Percentiles rank a stretch among this genome's conserved stretches.
Evolutionary conservation across 2,113 vertebrate genomes (phyloP).

Genomic region (Mola mola): DNA sequence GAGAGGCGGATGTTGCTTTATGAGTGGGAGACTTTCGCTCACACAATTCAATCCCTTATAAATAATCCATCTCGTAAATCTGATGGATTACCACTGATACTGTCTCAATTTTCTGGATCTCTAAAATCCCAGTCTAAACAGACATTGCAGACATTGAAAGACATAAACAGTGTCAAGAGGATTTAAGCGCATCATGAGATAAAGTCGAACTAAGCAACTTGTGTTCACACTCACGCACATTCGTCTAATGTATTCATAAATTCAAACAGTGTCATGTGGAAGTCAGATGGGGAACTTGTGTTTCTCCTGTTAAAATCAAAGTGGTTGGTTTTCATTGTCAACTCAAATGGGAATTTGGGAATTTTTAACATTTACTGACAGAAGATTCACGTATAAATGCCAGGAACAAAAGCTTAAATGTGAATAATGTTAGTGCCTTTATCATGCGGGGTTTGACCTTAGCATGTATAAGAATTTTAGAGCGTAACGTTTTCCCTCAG

Average conservation of each 20-base stretch:
- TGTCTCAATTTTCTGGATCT: conserved; percentile 34
- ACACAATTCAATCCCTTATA: conserved; percentile 33
- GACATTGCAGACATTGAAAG: background rate
- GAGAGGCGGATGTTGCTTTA: conserved; percentile 15
- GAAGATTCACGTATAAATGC: too few relatives aligned
- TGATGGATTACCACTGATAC: conserved; percentile 43
- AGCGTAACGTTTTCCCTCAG: background rate
- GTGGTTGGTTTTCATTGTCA: too few relatives aligned
- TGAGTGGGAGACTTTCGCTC: conserved; percentile 26
- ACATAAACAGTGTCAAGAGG: conserved; percentile 19
- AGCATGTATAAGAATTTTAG: too few relatives aligned
- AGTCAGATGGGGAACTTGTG: too few relatives aligned
- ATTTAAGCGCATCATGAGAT: conserved; percentile 13
- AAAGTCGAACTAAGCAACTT: background rate
- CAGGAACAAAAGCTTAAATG: too few relatives aligned
- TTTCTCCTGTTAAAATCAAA: background rate
- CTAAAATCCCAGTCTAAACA: conserved; percentile 47
- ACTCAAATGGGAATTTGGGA: too few relatives aligned
- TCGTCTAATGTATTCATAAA: too few relatives aligned
- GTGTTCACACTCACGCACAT: too few relatives aligned
- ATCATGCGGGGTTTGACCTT: too few relatives aligned
- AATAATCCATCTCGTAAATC: conserved; percentile 61
- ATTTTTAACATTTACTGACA: too few relatives aligned
- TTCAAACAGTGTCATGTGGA: too few relatives aligned
- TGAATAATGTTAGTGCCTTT: too few relatives aligned